phyloP scores from a whole-genome alignment of 2,888 invertebrate genomes.

The Tetrapedia diversipes region DNA sequence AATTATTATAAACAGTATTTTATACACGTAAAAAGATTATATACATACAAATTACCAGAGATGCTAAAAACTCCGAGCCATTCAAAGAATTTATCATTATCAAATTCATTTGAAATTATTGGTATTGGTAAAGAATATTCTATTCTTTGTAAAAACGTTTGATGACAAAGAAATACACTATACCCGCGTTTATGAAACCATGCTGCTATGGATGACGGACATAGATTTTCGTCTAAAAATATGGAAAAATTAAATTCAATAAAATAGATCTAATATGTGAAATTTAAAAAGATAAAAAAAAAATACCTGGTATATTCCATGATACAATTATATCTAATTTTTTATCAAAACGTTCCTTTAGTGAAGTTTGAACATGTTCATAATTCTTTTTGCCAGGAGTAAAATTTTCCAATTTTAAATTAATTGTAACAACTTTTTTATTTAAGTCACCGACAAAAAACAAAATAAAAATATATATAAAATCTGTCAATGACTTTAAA shows the following conservation, averaged over 20 bases:
- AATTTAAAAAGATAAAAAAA: constrained; percentile 8
- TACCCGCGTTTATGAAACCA: constrained; percentile 84
- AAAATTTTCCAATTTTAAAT: constrained; percentile 83
- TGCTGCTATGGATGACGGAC: constrained; percentile 86
- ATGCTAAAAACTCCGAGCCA: constrained; percentile 85
- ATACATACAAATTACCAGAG: constrained; percentile 80
- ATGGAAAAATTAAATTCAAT: constrained; percentile 23
- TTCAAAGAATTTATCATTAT: constrained; percentile 83
- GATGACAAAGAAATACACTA: constrained; percentile 82
- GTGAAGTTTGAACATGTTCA: constrained; percentile 80
- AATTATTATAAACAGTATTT: constrained; percentile 6
- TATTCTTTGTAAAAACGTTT: constrained; percentile 78
- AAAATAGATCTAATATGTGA: constrained; percentile 7
- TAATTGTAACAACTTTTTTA: constrained; percentile 83
- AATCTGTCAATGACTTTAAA: constrained; percentile 8
- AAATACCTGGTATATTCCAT: constrained; percentile 84
- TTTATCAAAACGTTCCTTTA: constrained; percentile 79
- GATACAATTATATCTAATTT: constrained; percentile 83
- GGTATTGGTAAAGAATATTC: constrained; percentile 83
- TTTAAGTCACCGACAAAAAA: constrained; percentile 59
- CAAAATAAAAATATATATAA: constrained; percentile 38
- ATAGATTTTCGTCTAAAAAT: constrained; percentile 81
- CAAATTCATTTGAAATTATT: constrained; percentile 69
- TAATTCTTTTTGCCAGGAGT: constrained; percentile 83
- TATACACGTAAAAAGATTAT: constrained; percentile 22